A percentile compares a stretch with the other conserved stretches of the same genome.
Evolutionary conservation across 2,888 invertebrate genomes (phyloP).

Genomic region (Synergus laeviventris): DNA sequence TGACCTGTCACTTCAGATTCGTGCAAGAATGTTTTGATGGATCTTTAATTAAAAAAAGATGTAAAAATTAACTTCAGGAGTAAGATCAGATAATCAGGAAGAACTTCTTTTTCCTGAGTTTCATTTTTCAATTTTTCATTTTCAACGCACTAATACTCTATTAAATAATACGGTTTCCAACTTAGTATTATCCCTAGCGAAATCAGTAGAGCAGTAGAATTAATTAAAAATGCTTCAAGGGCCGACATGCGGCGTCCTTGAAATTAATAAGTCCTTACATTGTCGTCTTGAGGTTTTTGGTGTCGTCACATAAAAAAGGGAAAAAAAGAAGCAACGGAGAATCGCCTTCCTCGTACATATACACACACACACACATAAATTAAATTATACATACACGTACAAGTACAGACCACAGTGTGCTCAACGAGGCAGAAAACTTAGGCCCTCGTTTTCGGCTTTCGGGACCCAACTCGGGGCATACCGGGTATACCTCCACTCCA

Average conservation of each 20-base stretch:
- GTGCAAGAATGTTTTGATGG: slow-evolving; percentile 48
- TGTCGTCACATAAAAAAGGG: not conserved
- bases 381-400: too few relatives aligned
- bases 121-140: too few relatives aligned
- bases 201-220: not conserved
- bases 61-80: not conserved
- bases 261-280: not conserved
- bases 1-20: slow-evolving; percentile 52
- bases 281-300: not conserved
- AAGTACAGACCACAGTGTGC: slow-evolving; percentile 44
- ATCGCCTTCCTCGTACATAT: slow-evolving; percentile 8
- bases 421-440: slow-evolving; percentile 62
- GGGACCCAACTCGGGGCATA: slow-evolving; percentile 50
- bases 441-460: slow-evolving; percentile 50
- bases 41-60: not conserved
- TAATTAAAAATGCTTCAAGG: not conserved
- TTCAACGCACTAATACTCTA: too few relatives aligned
- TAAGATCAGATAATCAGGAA: too few relatives aligned
- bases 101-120: too few relatives aligned
- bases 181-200: slow-evolving; percentile 23
- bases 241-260: not conserved
- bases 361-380: not conserved
- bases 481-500: slow-evolving; percentile 58
- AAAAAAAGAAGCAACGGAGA: not conserved
- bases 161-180: not conserved